These are phyloP conservation scores for Tenualosa thibaudeaui DNA, from an alignment of 2,797 vertebrate genomes.

Conservation along the genomic window DNA sequence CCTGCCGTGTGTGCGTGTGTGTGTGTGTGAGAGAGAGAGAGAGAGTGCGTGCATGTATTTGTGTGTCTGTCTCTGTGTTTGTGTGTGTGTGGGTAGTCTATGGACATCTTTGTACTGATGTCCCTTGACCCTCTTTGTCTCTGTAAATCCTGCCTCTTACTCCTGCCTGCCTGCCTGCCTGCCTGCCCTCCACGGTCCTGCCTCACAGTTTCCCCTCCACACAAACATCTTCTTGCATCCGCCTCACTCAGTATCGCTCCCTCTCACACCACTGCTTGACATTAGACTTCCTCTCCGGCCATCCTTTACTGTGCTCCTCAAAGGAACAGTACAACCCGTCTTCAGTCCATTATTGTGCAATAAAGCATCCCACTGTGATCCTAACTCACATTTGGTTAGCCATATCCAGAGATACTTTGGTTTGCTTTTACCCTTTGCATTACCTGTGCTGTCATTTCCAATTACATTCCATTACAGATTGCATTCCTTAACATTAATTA, in stretches of 20 bases:
- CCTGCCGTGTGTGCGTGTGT: slow-evolving; percentile 48
- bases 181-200: neutral
- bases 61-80: neutral
- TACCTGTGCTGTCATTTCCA: neutral
- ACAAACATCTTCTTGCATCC: neutral
- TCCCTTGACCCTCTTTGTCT: slow-evolving; percentile 28
- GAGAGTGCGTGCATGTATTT: neutral
- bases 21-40: slow-evolving; percentile 19
- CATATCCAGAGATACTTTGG: neutral
- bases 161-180: slow-evolving; percentile 29
- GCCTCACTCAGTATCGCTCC: neutral
- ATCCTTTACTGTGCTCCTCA: neutral
- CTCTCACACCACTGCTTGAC: neutral
- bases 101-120: slow-evolving; percentile 33
- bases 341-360: neutral
- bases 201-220: slow-evolving; percentile 27
- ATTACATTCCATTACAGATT: neutral
- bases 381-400: neutral
- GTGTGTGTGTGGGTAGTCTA: neutral
- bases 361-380: neutral
- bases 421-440: neutral
- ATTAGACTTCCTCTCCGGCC: neutral
- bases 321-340: neutral
- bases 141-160: slow-evolving; percentile 37
- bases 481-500: neutral